A percentile compares a stretch with the other conserved stretches of the same genome.
Conservation (phyloP, 2,797 vertebrate species). For the Coregonus sp. region DNA sequence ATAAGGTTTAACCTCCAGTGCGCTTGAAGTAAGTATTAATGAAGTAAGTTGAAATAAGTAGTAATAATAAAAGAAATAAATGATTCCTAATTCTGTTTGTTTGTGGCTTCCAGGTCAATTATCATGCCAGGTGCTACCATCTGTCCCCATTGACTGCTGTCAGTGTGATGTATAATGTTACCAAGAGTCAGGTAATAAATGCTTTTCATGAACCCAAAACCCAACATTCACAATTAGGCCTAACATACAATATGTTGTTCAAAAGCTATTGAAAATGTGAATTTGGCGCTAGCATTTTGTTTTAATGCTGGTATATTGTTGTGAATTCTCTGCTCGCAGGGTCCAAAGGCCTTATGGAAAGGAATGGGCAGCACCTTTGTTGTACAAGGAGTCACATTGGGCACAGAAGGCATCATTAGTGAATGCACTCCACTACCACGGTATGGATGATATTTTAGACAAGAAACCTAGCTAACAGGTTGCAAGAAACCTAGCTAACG, state of each 20-base stretch:
- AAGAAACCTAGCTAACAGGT: no score
- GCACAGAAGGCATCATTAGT: slow-evolving; percentile 94
- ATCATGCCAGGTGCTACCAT: slow-evolving; percentile 89
- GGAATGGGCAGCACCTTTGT: slow-evolving; percentile 98
- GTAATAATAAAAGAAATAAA: background rate
- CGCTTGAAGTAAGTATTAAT: background rate
- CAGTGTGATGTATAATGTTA: slow-evolving; percentile 90
- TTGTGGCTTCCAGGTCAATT: slow-evolving; percentile 80
- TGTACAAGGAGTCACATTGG: slow-evolving; percentile 91
- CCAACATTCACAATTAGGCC: background rate
- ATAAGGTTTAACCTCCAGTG: background rate
- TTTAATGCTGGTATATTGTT: background rate
- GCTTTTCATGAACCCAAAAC: background rate
- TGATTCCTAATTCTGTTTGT: background rate
- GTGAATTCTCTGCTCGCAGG: slow-evolving; percentile 69
- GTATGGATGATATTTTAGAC: slow-evolving; percentile 65
- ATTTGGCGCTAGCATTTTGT: background rate
- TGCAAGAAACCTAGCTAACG: no score
- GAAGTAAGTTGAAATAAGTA: background rate
- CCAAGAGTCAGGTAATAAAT: slow-evolving; percentile 87
- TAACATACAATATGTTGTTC: background rate
- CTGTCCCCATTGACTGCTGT: slow-evolving; percentile 89
- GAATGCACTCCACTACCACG: slow-evolving; percentile 93
- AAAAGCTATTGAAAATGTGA: no score
- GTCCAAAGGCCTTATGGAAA: slow-evolving; percentile 92